Evolutionary conservation across 2,888 invertebrate genomes (phyloP).

Genomic region (Cryptus viduatorius): DNA sequence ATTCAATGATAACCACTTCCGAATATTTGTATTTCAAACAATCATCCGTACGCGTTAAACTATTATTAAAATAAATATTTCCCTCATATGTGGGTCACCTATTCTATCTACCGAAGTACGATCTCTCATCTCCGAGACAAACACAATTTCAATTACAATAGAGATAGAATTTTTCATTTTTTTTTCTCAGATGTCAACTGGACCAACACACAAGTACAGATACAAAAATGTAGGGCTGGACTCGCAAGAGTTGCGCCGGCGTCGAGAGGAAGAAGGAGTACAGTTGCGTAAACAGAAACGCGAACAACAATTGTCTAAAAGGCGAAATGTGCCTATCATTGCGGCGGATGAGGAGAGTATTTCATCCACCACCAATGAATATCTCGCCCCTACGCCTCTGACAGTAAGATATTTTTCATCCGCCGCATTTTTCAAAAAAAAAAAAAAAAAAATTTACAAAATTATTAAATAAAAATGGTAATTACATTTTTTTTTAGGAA

Average conservation of each 20-base stretch:
- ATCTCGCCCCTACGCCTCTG: slow-evolving; percentile 74
- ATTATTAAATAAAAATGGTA: not conserved
- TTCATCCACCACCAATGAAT: slow-evolving; percentile 76
- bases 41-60: not conserved
- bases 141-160: not conserved
- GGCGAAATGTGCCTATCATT: slow-evolving; percentile 91
- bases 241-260: slow-evolving; percentile 95
- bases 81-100: not conserved
- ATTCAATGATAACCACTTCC: not conserved
- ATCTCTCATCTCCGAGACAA: not conserved
- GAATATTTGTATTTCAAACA: not conserved
- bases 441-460: not conserved
- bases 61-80: not conserved
- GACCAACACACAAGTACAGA: slow-evolving; percentile 93
- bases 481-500: slow-evolving; percentile 84
- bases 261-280: slow-evolving; percentile 98
- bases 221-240: slow-evolving; percentile 98
- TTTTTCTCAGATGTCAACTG: slow-evolving; percentile 89
- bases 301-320: slow-evolving; percentile 97
- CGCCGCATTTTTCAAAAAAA: too few relatives aligned
- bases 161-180: not conserved
- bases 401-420: slow-evolving; percentile 17
- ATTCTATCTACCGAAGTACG: not conserved
- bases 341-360: slow-evolving; percentile 80
- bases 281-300: slow-evolving; percentile 98